Percentiles rank a stretch among this genome's conserved stretches.
Evolutionary conservation across 2,797 vertebrate genomes (phyloP).

Genomic region (Bucorvus abyssinicus): DNA sequence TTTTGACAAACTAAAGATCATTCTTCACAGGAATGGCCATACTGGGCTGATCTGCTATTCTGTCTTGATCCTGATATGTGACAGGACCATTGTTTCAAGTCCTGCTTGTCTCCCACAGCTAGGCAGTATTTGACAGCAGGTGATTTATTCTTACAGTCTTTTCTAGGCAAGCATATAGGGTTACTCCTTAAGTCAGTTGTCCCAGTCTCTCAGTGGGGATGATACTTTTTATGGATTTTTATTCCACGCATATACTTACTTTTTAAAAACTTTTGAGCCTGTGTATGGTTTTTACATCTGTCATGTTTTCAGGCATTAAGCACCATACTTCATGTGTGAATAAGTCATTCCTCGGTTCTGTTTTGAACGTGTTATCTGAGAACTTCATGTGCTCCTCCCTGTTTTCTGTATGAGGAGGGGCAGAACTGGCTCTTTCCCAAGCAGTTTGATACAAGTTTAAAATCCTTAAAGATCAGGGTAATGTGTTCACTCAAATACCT

Average conservation of each 20-base stretch:
- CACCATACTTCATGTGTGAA: not conserved
- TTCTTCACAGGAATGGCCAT: not conserved
- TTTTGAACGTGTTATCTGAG: not conserved
- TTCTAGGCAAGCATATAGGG: not conserved
- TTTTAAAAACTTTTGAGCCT: not conserved
- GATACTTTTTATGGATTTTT: not conserved
- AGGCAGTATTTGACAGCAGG: not conserved
- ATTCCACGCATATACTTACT: not conserved
- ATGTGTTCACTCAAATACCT: not conserved
- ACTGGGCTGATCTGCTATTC: not conserved
- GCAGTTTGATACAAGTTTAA: not conserved
- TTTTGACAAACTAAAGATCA: not conserved
- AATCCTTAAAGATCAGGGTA: not conserved
- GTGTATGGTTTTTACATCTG: not conserved
- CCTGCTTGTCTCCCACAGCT: not conserved
- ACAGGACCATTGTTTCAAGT: not conserved
- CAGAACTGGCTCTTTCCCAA: not conserved
- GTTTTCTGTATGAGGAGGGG: not conserved
- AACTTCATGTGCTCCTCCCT: not conserved
- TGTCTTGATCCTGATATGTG: not conserved
- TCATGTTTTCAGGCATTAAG: not conserved
- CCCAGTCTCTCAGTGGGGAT: not conserved
- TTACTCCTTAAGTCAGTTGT: not conserved
- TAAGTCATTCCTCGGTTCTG: not conserved
- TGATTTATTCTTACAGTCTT: not conserved